A percentile compares a stretch with the other conserved stretches of the same genome.
Evolutionary conservation across 2,113 vertebrate genomes (phyloP).

Genomic region (Hiodon tergisus): DNA sequence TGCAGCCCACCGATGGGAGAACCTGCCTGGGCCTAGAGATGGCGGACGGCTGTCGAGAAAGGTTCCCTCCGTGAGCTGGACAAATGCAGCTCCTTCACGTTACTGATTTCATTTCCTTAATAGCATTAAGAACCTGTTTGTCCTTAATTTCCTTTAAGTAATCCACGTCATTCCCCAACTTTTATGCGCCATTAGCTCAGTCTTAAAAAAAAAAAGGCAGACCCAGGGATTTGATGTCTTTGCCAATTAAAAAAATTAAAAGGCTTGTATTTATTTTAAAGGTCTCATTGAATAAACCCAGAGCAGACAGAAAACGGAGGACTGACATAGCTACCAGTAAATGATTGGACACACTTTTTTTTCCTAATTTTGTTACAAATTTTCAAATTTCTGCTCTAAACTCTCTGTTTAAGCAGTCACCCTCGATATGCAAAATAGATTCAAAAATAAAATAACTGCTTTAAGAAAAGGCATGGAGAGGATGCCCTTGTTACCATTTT

Average conservation of each 20-base stretch:
- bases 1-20: slow-evolving; percentile 30
- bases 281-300: background rate
- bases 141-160: slow-evolving; percentile 52
- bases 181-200: slow-evolving; percentile 40
- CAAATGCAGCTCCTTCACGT: slow-evolving; percentile 51
- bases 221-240: slow-evolving; percentile 24
- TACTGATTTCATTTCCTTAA: slow-evolving; percentile 67
- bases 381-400: background rate
- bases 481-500: background rate
- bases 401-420: background rate
- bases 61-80: slow-evolving; percentile 38
- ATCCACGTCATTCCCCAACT: slow-evolving; percentile 43
- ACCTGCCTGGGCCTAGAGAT: slow-evolving; percentile 3
- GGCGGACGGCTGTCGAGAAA: no score
- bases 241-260: slow-evolving; percentile 35
- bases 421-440: background rate
- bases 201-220: slow-evolving; percentile 27
- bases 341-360: background rate
- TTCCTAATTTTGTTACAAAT: background rate
- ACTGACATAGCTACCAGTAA: background rate
- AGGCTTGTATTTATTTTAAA: slow-evolving; percentile 15
- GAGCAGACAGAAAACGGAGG: background rate
- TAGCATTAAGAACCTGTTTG: slow-evolving; percentile 62
- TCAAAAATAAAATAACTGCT: background rate
- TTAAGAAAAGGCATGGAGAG: background rate